Evolutionary conservation across 2,888 invertebrate genomes (phyloP).

Genomic region (Aradus depressus): DNA sequence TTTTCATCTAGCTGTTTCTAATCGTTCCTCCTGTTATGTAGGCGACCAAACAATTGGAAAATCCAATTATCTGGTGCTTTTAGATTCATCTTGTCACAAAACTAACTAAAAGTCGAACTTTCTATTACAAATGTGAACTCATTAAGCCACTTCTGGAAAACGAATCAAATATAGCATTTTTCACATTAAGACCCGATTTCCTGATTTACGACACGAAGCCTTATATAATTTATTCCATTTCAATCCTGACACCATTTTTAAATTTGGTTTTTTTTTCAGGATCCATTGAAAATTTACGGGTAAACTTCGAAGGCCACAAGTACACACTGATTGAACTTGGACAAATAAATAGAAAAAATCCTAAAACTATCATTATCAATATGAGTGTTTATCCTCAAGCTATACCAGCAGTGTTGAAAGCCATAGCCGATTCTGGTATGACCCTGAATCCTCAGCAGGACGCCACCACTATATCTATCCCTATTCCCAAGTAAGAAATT

Average conservation of each 20-base stretch:
- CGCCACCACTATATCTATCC: slow-evolving; percentile 77
- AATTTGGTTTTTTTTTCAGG: slow-evolving; percentile 39
- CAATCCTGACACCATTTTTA: background rate
- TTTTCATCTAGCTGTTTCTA: background rate
- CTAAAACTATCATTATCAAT: slow-evolving; percentile 74
- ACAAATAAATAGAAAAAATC: slow-evolving; percentile 75
- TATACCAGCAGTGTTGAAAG: slow-evolving; percentile 63
- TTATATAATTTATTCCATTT: background rate
- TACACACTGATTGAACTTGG: slow-evolving; percentile 79
- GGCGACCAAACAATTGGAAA: background rate
- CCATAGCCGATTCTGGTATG: slow-evolving; percentile 69
- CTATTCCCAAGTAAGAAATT: slow-evolving; percentile 65
- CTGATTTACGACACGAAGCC: background rate
- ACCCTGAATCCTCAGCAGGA: slow-evolving; percentile 92
- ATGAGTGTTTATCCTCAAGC: slow-evolving; percentile 76
- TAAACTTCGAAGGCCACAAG: slow-evolving; percentile 66
- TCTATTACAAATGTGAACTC: too few species aligned
- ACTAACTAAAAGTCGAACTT: too few species aligned
- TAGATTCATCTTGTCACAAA: too few species aligned
- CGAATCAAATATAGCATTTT: background rate
- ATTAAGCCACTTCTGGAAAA: background rate
- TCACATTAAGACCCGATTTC: background rate
- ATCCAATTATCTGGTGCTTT: background rate
- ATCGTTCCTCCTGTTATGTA: background rate
- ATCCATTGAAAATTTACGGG: slow-evolving; percentile 61